phyloP scores from a whole-genome alignment of 2,797 vertebrate genomes.

The Heliangelus exortis region DNA sequence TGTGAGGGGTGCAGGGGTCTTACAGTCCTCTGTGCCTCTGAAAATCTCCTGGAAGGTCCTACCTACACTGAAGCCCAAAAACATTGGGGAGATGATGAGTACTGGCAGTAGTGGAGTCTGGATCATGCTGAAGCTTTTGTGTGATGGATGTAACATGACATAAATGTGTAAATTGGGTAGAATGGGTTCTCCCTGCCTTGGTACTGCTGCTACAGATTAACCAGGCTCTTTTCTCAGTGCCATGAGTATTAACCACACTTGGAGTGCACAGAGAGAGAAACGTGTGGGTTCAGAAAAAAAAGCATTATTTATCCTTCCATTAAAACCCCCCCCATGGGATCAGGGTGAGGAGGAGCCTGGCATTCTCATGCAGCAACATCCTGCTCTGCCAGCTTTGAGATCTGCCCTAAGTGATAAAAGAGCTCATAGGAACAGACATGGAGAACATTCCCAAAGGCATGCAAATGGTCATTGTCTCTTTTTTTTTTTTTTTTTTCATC shows the following conservation, averaged over 20 bases:
- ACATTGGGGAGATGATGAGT: not conserved
- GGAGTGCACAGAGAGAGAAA: not conserved
- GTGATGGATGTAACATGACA: not conserved
- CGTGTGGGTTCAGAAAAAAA: not conserved
- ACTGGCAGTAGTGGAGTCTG: not conserved
- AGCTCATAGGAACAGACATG: not conserved
- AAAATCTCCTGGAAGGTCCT: not conserved
- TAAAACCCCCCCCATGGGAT: not conserved
- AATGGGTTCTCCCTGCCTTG: not conserved
- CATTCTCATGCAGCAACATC: conserved; percentile 49
- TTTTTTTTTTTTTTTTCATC: conserved; percentile 29
- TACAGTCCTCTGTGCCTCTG: not conserved
- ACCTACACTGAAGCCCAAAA: not conserved
- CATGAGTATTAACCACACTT: not conserved
- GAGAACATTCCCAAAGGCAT: conserved; percentile 59
- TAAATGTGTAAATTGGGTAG: not conserved
- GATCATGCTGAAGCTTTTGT: not conserved
- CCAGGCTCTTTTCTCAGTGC: conserved; percentile 10
- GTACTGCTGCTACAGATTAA: not conserved
- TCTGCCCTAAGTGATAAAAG: conserved; percentile 27
- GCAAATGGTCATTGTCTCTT: conserved; percentile 56
- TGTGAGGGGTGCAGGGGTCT: not conserved
- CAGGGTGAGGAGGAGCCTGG: not conserved
- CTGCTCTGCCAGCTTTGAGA: conserved; percentile 40
- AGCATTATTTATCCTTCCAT: not conserved